These are phyloP conservation scores for Leptinotarsa lineolata DNA, from an alignment of 1,140 invertebrate species.

Conservation along the genomic window DNA sequence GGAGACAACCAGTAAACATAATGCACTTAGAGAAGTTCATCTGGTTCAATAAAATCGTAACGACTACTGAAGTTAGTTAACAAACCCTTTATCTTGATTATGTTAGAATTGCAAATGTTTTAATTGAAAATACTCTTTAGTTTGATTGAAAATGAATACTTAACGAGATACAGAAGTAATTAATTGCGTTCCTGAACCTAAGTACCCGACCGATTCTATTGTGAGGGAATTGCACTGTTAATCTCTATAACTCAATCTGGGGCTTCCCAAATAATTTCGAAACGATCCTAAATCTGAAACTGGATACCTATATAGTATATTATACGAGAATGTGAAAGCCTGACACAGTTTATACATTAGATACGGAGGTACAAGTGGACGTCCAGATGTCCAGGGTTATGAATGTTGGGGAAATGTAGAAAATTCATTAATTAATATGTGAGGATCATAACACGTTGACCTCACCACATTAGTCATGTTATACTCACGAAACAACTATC, in stretches of 20 bases:
- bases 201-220: not conserved
- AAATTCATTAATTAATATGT: too few species aligned
- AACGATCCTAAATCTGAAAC: not conserved
- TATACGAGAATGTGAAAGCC: not conserved
- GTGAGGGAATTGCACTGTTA: conserved; percentile 2
- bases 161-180: not conserved
- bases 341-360: not conserved
- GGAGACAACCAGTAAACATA: too few species aligned
- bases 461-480: too few species aligned
- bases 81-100: not conserved
- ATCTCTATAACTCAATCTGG: not conserved
- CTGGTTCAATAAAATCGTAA: not conserved
- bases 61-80: not conserved
- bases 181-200: conserved; percentile 2
- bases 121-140: not conserved
- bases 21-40: not conserved
- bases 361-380: not conserved
- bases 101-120: conserved; percentile 8
- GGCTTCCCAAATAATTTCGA: conserved; percentile 2
- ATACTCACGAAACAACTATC: too few species aligned
- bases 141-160: conserved; percentile 7
- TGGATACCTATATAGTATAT: not conserved
- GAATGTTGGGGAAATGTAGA: too few species aligned
- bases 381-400: not conserved
- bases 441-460: too few species aligned